Evolutionary conservation across 2,888 invertebrate genomes (phyloP).

Genomic region (Ceramica pisi): DNA sequence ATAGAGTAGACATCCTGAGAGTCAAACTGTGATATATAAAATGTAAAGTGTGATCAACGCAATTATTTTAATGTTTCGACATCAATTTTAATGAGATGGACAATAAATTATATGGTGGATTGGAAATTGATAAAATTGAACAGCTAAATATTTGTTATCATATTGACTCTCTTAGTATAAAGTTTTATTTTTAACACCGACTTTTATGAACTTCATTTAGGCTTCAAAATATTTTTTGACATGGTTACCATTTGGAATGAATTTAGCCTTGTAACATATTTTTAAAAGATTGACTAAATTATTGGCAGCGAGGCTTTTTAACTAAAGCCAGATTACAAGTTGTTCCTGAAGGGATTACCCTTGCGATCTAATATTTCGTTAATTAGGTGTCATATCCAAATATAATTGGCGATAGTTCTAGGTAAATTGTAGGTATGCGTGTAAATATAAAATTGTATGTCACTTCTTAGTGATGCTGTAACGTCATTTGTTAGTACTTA

Average conservation of each 20-base stretch:
- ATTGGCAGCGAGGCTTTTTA: constrained; percentile 17
- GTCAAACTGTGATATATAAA: constrained; percentile 71
- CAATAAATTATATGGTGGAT: constrained; percentile 65
- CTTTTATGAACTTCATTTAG: constrained; percentile 13
- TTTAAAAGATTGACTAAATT: constrained; percentile 16
- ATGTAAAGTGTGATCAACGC: constrained; percentile 78
- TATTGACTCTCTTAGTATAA: constrained; percentile 58
- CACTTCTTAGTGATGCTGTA: constrained; percentile 58
- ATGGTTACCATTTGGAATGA: constrained; percentile 16
- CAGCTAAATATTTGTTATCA: constrained; percentile 28
- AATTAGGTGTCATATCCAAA: constrained; percentile 65
- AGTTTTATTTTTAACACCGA: constrained; percentile 22
- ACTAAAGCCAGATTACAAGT: not conserved
- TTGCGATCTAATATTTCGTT: constrained; percentile 48
- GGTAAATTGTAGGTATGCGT: constrained; percentile 62
- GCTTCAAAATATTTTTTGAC: constrained; percentile 3
- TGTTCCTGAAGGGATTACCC: constrained; percentile 35
- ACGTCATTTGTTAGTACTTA: constrained; percentile 60
- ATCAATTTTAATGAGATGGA: constrained; percentile 68
- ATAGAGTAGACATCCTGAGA: constrained; percentile 52
- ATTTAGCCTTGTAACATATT: constrained; percentile 1
- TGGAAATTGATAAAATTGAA: constrained; percentile 28
- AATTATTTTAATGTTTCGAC: constrained; percentile 75
- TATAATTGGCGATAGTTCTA: constrained; percentile 67
- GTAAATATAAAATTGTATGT: constrained; percentile 57